Percentiles rank a stretch among this genome's conserved stretches.
Evolutionary conservation across 2,113 vertebrate genomes (phyloP).

Genomic region (Prionailurus bengalensis): DNA sequence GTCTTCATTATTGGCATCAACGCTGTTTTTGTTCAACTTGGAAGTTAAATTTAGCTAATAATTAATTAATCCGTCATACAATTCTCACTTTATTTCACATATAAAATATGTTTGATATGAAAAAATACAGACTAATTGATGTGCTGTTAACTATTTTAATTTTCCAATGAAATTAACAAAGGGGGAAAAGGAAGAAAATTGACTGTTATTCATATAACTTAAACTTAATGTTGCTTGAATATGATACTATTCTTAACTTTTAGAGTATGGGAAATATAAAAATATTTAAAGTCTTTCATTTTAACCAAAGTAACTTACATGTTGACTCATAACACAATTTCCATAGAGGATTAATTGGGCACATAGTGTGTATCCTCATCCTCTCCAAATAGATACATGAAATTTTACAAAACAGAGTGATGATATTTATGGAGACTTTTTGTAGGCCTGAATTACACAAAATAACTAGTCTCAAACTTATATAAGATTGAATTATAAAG

Average conservation of each 20-base stretch:
- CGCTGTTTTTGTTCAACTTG: neutral
- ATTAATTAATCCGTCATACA: neutral
- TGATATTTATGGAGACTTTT: neutral
- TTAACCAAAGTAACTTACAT: slow-evolving; percentile 1
- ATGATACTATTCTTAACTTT: neutral
- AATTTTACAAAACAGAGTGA: neutral
- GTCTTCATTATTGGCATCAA: neutral
- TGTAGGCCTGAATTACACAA: neutral
- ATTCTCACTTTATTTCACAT: neutral
- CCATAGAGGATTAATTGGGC: neutral
- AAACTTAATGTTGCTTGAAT: neutral
- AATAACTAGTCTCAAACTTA: neutral
- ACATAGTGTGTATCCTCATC: neutral
- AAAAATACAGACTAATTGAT: neutral
- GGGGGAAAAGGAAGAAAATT: neutral
- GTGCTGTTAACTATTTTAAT: neutral
- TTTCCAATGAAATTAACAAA: neutral
- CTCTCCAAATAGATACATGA: neutral
- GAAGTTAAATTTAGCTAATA: neutral
- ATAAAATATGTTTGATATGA: neutral
- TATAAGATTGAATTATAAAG: neutral
- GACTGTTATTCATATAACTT: neutral
- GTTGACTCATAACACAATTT: neutral
- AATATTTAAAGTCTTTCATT: neutral
- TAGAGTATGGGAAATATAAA: neutral